These are phyloP conservation scores for Pharmacophagus antenor DNA, from an alignment of 2,888 invertebrate genomes.

Conservation along the genomic window DNA sequence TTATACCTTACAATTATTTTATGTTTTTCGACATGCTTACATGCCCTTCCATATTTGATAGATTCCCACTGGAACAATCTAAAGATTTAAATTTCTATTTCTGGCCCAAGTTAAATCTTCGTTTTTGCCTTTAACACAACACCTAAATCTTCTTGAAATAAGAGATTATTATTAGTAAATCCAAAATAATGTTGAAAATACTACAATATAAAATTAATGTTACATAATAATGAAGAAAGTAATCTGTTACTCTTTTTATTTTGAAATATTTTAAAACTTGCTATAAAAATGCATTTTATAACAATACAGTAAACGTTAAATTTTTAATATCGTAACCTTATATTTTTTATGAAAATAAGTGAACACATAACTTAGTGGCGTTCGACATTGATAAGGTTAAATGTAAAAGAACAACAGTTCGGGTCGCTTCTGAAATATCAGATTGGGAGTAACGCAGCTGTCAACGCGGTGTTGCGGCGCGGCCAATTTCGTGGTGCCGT, in stretches of 20 bases:
- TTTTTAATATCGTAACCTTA: slow-evolving; percentile 13
- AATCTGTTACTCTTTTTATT: neutral
- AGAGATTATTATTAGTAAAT: too few relatives aligned
- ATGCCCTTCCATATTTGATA: slow-evolving; percentile 23
- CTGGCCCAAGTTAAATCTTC: too few relatives aligned
- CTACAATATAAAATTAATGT: neutral
- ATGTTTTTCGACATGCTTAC: slow-evolving; percentile 22
- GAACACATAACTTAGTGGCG: slow-evolving; percentile 18
- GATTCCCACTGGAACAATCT: slow-evolving; percentile 4
- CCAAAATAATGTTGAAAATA: neutral
- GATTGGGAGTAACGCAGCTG: slow-evolving; percentile 56
- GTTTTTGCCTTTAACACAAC: too few relatives aligned
- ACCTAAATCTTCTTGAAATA: too few relatives aligned
- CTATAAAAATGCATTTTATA: slow-evolving; percentile 18
- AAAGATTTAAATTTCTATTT: too few relatives aligned
- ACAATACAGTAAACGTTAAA: slow-evolving; percentile 14
- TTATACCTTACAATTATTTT: slow-evolving; percentile 27
- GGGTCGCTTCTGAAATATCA: slow-evolving; percentile 46
- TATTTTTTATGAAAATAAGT: slow-evolving; percentile 17
- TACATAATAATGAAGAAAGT: too few relatives aligned
- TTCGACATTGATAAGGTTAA: slow-evolving; percentile 20
- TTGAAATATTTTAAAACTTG: slow-evolving; percentile 10
- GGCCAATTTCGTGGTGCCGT: slow-evolving; percentile 57
- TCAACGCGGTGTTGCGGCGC: slow-evolving; percentile 60
- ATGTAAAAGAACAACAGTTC: slow-evolving; percentile 22